Conservation (phyloP, 2,888 invertebrate genomes). For the Thalpophila matura region DNA sequence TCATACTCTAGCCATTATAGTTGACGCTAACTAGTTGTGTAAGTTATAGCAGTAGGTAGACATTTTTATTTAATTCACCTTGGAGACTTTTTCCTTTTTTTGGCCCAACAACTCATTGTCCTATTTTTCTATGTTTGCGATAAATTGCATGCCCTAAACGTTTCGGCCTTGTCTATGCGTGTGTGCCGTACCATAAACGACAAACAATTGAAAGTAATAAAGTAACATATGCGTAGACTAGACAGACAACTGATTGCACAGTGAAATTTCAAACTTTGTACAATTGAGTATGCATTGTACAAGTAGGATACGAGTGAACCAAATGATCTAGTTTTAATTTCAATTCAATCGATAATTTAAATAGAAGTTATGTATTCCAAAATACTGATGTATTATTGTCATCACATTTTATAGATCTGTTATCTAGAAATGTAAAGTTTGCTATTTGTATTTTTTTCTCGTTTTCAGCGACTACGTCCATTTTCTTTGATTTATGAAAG, state of each 20-base stretch:
- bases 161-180: conserved; percentile 77
- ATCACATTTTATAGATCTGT: not conserved
- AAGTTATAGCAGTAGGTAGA: conserved; percentile 19
- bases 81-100: conserved; percentile 48
- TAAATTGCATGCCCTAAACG: conserved; percentile 79
- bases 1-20: conserved; percentile 49
- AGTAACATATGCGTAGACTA: conserved; percentile 73
- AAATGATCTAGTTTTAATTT: conserved; percentile 18
- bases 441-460: conserved; percentile 5
- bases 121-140: conserved; percentile 73
- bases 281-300: conserved; percentile 23
- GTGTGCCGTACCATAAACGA: conserved; percentile 76
- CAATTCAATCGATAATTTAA: not conserved
- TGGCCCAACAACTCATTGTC: conserved; percentile 60
- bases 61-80: conserved; percentile 42
- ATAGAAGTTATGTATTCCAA: not conserved
- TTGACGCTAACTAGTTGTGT: conserved; percentile 33
- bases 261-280: conserved; percentile 61
- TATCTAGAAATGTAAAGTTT: not conserved
- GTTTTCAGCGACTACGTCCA: conserved; percentile 10
- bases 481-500: conserved; percentile 34
- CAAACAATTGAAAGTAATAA: conserved; percentile 85
- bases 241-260: conserved; percentile 71
- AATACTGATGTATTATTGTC: not conserved
- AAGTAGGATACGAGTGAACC: conserved; percentile 16